Percentiles rank a stretch among this genome's conserved stretches.
Evolutionary conservation across 2,797 vertebrate genomes (phyloP).

Genomic region (Mallotus villosus): DNA sequence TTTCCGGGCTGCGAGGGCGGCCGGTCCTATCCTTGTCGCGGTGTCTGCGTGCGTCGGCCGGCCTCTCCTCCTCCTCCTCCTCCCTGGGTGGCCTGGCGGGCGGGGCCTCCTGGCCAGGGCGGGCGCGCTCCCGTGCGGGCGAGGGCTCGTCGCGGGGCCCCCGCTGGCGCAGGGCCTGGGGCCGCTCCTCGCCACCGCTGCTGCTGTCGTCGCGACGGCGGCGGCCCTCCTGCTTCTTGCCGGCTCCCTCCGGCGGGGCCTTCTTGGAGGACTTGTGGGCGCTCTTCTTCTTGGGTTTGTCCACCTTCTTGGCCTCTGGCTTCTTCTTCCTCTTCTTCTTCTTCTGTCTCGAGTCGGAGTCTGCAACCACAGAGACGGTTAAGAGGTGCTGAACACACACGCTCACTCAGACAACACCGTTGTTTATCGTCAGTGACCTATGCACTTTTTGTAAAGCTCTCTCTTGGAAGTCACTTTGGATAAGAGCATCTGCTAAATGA

Average conservation of each 20-base stretch:
- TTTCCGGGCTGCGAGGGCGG: background rate
- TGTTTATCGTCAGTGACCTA: too few species aligned
- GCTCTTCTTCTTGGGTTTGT: conserved; percentile 45
- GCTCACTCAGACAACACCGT: background rate
- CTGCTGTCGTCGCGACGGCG: conserved; percentile 60
- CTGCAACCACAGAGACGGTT: conserved; percentile 47
- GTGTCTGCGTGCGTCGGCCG: conserved; percentile 40
- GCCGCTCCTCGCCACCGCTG: conserved; percentile 40
- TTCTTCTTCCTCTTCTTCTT: conserved; percentile 75
- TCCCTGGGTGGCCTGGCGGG: background rate
- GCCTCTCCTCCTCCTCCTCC: conserved; percentile 27
- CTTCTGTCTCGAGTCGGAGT: conserved; percentile 72
- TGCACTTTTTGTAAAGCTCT: too few species aligned
- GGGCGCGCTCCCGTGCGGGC: background rate
- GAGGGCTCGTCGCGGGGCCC: conserved; percentile 6
- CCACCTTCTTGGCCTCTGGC: background rate
- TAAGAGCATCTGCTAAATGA: too few species aligned
- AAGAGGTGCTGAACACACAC: background rate
- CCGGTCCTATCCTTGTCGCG: conserved; percentile 16
- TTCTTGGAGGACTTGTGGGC: conserved; percentile 49
- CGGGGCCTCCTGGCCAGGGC: background rate
- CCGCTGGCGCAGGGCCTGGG: background rate
- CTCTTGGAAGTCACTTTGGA: too few species aligned
- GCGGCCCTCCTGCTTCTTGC: conserved; percentile 50
- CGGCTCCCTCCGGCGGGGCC: conserved; percentile 55